Percentiles rank a stretch among this genome's conserved stretches.
phyloP scores from a whole-genome alignment of 92 coral and sea anemone genomes.

The Palythoa grandis region DNA sequence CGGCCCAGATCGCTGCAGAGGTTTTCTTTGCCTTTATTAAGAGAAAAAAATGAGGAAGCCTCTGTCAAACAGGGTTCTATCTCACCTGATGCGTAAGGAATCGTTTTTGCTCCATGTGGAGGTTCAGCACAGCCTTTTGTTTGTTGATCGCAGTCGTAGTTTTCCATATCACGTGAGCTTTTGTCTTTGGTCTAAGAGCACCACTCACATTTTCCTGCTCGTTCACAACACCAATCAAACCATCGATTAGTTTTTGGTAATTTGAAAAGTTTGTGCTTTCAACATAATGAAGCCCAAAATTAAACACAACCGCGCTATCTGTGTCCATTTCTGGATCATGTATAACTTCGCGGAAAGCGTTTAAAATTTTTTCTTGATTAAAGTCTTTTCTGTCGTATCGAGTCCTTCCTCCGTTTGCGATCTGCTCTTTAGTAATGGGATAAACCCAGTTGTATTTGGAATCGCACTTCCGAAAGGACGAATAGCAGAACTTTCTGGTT shows the following conservation, averaged over 20 bases:
- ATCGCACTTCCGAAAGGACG: constrained; percentile 60
- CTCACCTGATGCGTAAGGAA: constrained; percentile 78
- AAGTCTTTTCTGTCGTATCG: constrained; percentile 70
- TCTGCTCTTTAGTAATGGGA: constrained; percentile 71
- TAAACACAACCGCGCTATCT: constrained; percentile 32
- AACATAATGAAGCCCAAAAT: constrained; percentile 40
- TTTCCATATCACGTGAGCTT: constrained; percentile 67
- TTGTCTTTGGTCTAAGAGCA: background rate
- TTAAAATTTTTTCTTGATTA: constrained; percentile 64
- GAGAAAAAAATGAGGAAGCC: too few species aligned
- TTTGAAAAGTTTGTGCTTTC: constrained; percentile 45
- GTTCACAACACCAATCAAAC: constrained; percentile 26
- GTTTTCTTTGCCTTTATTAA: too few species aligned
- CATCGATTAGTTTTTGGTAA: constrained; percentile 30
- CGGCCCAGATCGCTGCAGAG: too few species aligned
- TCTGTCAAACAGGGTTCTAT: background rate
- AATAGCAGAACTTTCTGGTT: constrained; percentile 61
- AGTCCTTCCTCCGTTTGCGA: constrained; percentile 55
- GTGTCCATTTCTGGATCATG: constrained; percentile 61
- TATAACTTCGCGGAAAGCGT: constrained; percentile 59
- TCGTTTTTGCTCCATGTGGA: constrained; percentile 58
- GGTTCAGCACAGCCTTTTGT: constrained; percentile 45
- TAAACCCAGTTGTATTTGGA: constrained; percentile 85
- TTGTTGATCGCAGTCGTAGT: constrained; percentile 77
- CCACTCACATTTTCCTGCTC: constrained; percentile 13